Evolutionary conservation across 2,113 vertebrate species (phyloP).

Genomic region (Ictalurus furcatus): DNA sequence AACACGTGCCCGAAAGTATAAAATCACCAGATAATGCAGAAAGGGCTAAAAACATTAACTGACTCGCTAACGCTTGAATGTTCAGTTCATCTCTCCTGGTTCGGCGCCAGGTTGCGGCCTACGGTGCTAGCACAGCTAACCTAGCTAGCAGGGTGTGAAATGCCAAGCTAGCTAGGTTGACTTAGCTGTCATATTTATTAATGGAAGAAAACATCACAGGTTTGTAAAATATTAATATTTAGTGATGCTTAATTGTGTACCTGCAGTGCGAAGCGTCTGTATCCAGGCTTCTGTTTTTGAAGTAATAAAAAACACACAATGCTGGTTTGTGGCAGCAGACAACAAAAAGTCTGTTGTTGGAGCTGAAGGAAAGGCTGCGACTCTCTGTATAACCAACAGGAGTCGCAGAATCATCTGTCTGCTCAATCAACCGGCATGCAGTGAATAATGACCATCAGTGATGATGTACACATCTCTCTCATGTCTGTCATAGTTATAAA

Average conservation of each 20-base stretch:
- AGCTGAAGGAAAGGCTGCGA: conserved; percentile 51
- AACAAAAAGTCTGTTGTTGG: conserved; percentile 54
- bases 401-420: conserved; percentile 40
- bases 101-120: conserved; percentile 57
- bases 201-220: not conserved
- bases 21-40: not conserved
- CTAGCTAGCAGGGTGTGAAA: conserved; percentile 14
- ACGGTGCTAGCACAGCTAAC: conserved; percentile 1
- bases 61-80: conserved; percentile 8
- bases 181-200: conserved; percentile 6
- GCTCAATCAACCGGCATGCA: not conserved
- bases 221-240: not conserved
- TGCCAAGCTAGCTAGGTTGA: not conserved
- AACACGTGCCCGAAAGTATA: not conserved
- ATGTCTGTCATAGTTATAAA: not conserved
- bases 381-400: conserved; percentile 55
- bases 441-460: conserved; percentile 1
- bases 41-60: not conserved
- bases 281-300: conserved; percentile 35
- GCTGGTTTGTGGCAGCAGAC: conserved; percentile 44
- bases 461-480: not conserved
- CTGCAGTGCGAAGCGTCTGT: conserved; percentile 49
- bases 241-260: conserved; percentile 32
- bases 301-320: conserved; percentile 5
- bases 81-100: conserved; percentile 52